Conservation (phyloP, 2,888 invertebrate genomes). For the Caradrina kadenii region DNA sequence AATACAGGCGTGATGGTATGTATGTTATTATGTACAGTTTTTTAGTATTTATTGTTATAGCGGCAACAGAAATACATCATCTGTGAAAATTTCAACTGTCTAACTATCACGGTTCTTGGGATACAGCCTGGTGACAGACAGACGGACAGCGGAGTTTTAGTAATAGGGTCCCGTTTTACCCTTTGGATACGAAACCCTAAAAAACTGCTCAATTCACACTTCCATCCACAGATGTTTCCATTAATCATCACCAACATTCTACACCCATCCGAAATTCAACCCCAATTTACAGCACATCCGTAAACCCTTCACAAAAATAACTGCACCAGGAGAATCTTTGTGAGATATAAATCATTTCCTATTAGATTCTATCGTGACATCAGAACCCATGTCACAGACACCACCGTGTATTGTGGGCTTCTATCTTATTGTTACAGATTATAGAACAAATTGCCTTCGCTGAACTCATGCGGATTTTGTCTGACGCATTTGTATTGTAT, state of each 20-base stretch:
- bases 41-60: too few relatives aligned
- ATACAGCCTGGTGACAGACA: too few relatives aligned
- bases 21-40: too few relatives aligned
- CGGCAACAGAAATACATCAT: too few relatives aligned
- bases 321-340: slow-evolving; percentile 49
- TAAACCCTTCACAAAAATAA: slow-evolving; percentile 45
- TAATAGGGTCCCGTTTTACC: too few relatives aligned
- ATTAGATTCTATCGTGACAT: slow-evolving; percentile 53
- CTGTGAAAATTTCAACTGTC: too few relatives aligned
- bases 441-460: slow-evolving; percentile 63
- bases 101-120: too few relatives aligned
- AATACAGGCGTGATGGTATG: too few relatives aligned
- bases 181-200: too few relatives aligned
- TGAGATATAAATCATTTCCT: slow-evolving; percentile 60
- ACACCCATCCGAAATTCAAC: slow-evolving; percentile 1
- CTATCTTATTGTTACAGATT: slow-evolving; percentile 60
- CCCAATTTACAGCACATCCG: slow-evolving; percentile 9
- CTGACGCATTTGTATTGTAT: slow-evolving; percentile 27
- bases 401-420: slow-evolving; percentile 40
- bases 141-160: too few relatives aligned
- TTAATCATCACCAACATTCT: slow-evolving; percentile 13
- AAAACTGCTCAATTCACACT: too few relatives aligned
- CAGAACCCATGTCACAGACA: slow-evolving; percentile 58
- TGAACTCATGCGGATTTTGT: slow-evolving; percentile 39
- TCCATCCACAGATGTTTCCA: slow-evolving; percentile 19